A percentile compares a stretch with the other conserved stretches of the same genome.
phyloP scores from a whole-genome alignment of 2,888 invertebrate genomes.

The Ennomos quercinarius region DNA sequence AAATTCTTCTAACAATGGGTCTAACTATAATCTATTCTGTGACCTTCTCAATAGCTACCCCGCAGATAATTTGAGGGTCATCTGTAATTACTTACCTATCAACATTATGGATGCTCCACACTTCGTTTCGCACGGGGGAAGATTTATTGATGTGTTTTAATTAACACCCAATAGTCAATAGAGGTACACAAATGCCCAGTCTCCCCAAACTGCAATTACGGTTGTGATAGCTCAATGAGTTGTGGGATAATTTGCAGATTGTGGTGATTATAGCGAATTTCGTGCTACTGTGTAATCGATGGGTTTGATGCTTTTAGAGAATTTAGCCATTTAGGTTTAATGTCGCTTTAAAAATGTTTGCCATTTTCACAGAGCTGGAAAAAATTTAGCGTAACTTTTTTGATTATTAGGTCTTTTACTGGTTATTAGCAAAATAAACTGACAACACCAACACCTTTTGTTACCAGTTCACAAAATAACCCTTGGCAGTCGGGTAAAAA shows the following conservation, averaged over 20 bases:
- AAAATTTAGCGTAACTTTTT: too few relatives aligned
- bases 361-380: too few relatives aligned
- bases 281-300: slow-evolving; percentile 12
- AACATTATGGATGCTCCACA: slow-evolving; percentile 55
- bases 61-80: slow-evolving; percentile 54
- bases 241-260: slow-evolving; percentile 29
- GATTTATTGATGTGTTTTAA: slow-evolving; percentile 77
- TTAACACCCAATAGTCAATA: slow-evolving; percentile 70
- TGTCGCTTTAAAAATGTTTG: too few relatives aligned
- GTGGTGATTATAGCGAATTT: slow-evolving; percentile 7
- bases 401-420: too few relatives aligned
- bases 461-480: too few relatives aligned
- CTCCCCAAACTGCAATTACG: slow-evolving; percentile 55
- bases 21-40: slow-evolving; percentile 13
- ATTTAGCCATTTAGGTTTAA: too few relatives aligned
- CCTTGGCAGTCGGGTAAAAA: too few relatives aligned
- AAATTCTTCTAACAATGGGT: slow-evolving; percentile 27
- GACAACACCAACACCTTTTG: too few relatives aligned
- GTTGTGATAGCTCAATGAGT: slow-evolving; percentile 57
- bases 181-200: slow-evolving; percentile 42
- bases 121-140: slow-evolving; percentile 72
- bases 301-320: slow-evolving; percentile 3
- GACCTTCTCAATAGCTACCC: slow-evolving; percentile 45
- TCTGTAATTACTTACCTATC: slow-evolving; percentile 57
- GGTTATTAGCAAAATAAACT: too few relatives aligned